Percentiles rank a stretch among this genome's conserved stretches.
Evolutionary conservation across 2,888 invertebrate species (phyloP).

Genomic region (Epirrita christyi): DNA sequence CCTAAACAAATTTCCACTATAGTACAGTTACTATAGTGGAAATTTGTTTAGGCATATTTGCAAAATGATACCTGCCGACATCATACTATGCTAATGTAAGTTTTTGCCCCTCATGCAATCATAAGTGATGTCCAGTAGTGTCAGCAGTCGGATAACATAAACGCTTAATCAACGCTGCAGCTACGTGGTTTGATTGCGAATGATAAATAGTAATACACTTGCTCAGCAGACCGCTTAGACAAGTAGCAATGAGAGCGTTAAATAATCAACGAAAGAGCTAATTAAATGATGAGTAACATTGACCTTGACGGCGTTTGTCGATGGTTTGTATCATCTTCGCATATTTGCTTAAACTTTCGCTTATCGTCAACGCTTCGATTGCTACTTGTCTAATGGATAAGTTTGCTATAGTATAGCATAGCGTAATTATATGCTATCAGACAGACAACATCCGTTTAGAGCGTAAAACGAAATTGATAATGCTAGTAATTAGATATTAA

Average conservation of each 20-base stretch:
- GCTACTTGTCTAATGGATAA: background rate
- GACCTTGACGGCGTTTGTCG: too few species aligned
- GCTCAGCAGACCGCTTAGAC: slow-evolving; percentile 8
- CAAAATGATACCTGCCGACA: too few species aligned
- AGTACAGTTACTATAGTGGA: too few species aligned
- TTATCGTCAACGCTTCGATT: background rate
- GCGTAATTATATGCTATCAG: slow-evolving; percentile 36
- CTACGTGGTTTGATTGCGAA: slow-evolving; percentile 68
- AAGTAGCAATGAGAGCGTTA: background rate
- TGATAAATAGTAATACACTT: slow-evolving; percentile 58
- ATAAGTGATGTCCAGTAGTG: slow-evolving; percentile 26
- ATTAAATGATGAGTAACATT: too few species aligned
- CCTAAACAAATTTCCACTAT: too few species aligned
- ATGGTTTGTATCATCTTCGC: too few species aligned
- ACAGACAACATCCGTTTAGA: slow-evolving; percentile 35
- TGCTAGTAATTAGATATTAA: slow-evolving; percentile 31
- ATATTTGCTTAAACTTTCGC: too few species aligned
- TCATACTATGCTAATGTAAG: background rate
- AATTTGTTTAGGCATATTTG: too few species aligned
- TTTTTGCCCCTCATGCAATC: slow-evolving; percentile 14
- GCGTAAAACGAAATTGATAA: slow-evolving; percentile 32
- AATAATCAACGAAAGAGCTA: too few species aligned
- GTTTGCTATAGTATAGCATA: slow-evolving; percentile 7
- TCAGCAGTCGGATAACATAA: slow-evolving; percentile 49
- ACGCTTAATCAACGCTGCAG: slow-evolving; percentile 66